These are phyloP conservation scores for Mylabris phalerata DNA, from an alignment of 1,140 invertebrate genomes.

Conservation along the genomic window DNA sequence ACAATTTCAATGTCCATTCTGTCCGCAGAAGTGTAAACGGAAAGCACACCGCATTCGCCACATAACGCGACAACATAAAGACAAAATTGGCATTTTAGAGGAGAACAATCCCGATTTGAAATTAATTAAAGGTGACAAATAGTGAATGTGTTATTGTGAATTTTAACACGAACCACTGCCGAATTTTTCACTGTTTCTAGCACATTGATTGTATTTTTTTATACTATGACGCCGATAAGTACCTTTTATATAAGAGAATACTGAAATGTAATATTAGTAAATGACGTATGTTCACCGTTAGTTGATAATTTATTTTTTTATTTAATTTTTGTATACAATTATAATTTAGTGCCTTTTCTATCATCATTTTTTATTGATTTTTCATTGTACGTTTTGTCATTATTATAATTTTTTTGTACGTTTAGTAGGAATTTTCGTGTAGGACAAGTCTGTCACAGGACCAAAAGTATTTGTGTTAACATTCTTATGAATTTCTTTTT, in stretches of 20 bases:
- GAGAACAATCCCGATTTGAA: conserved; percentile 39
- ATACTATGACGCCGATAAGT: neutral
- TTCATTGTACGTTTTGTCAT: neutral
- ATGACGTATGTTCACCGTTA: neutral
- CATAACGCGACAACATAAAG: conserved; percentile 50
- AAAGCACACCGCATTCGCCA: conserved; percentile 55
- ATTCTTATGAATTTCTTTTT: too few relatives aligned
- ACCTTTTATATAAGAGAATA: neutral
- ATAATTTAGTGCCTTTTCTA: neutral
- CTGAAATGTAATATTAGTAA: too few relatives aligned
- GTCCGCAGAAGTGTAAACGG: conserved; percentile 54
- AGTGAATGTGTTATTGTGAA: neutral
- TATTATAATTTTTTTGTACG: neutral
- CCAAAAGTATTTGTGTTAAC: too few relatives aligned
- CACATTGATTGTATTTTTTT: neutral
- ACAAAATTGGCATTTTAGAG: conserved; percentile 44
- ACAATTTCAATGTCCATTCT: conserved; percentile 73
- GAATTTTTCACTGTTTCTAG: neutral
- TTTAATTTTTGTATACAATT: too few relatives aligned
- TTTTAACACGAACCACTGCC: conserved; percentile 1
- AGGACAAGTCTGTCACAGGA: too few relatives aligned
- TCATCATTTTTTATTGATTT: neutral
- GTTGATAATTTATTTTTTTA: conserved; percentile 12
- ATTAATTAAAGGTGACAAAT: conserved; percentile 1
- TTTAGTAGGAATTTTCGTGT: too few relatives aligned